These are phyloP conservation scores for Clunio marinus DNA, from an alignment of 2,888 invertebrate species.

Conservation along the genomic window DNA sequence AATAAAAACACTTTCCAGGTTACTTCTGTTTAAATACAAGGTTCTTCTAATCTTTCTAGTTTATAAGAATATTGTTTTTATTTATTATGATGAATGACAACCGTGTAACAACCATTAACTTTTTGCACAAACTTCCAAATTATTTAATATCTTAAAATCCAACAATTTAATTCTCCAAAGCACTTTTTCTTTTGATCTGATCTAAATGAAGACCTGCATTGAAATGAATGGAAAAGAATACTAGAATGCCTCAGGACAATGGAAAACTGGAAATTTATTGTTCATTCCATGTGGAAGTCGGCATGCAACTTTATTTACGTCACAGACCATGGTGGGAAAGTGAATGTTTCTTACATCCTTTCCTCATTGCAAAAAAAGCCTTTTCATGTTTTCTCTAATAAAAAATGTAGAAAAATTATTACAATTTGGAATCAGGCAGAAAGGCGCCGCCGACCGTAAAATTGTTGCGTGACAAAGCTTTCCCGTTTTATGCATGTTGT, in stretches of 20 bases:
- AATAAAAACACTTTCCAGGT: conserved; percentile 7
- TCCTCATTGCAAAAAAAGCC: conserved; percentile 10
- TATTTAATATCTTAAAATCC: background rate
- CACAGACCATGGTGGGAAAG: background rate
- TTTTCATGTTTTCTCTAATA: conserved; percentile 17
- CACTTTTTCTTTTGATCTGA: background rate
- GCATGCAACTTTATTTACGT: conserved; percentile 4
- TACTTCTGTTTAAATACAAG: background rate
- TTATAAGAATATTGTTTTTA: background rate
- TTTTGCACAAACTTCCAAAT: background rate
- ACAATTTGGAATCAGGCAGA: background rate
- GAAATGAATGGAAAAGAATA: conserved; percentile 14
- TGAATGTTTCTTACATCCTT: background rate
- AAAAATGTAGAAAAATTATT: background rate
- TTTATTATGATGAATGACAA: background rate
- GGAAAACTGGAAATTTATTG: background rate
- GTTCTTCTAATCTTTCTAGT: background rate
- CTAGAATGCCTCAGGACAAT: background rate
- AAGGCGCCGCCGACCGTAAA: conserved; percentile 26
- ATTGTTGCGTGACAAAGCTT: conserved; percentile 27
- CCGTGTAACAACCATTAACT: no score
- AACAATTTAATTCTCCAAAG: background rate
- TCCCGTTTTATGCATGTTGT: background rate
- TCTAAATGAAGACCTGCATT: background rate
- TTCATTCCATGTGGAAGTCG: background rate